Conservation (phyloP, 2,797 vertebrate genomes). For the Rhadinocentrus ornatus region DNA sequence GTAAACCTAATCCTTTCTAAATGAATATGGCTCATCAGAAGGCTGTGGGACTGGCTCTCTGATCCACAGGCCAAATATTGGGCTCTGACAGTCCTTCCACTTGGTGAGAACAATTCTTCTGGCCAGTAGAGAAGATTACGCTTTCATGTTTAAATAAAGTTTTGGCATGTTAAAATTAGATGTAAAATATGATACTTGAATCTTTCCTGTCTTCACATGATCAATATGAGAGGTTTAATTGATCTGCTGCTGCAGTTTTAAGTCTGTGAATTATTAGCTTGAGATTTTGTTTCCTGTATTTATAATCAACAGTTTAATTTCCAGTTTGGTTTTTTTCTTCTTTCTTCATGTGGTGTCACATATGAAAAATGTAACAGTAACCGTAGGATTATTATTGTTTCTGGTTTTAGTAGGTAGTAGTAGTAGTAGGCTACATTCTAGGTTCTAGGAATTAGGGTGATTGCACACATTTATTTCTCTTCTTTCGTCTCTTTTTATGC, state of each 20-base stretch:
- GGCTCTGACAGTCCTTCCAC: background rate
- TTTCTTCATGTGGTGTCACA: background rate
- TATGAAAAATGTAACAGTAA: background rate
- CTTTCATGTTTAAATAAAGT: too few species aligned
- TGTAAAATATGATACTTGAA: too few species aligned
- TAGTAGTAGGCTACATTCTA: too few species aligned
- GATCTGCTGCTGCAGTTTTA: too few species aligned
- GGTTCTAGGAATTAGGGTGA: too few species aligned
- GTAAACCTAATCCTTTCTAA: background rate
- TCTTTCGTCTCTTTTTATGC: slow-evolving; percentile 49
- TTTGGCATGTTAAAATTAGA: background rate
- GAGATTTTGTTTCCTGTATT: background rate
- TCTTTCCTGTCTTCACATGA: too few species aligned
- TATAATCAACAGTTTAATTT: background rate
- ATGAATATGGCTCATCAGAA: background rate
- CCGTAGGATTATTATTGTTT: too few species aligned
- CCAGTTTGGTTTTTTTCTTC: background rate
- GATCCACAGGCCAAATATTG: background rate
- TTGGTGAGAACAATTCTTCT: background rate
- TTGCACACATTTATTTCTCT: slow-evolving; percentile 26
- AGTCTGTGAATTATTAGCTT: background rate
- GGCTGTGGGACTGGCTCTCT: too few species aligned
- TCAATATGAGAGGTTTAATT: too few species aligned
- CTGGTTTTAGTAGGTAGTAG: too few species aligned
- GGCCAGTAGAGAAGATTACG: background rate